A percentile compares a stretch with the other conserved stretches of the same genome.
These are phyloP conservation scores for Zonitis immaculata DNA, from an alignment of 2,888 invertebrate species.

Conservation along the genomic window DNA sequence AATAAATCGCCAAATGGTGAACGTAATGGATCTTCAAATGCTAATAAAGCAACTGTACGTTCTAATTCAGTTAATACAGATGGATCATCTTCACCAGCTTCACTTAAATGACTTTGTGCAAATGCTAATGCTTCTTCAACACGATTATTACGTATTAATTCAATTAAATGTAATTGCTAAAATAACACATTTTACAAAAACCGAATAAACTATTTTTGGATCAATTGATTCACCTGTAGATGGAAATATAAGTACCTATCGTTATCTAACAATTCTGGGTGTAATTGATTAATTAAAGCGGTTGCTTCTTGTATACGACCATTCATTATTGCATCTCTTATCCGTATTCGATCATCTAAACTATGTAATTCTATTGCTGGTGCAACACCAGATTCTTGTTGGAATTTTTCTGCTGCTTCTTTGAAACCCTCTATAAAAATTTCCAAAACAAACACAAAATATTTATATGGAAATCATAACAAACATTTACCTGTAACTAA, in stretches of 20 bases:
- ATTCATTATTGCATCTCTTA: slow-evolving; percentile 88
- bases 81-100: slow-evolving; percentile 80
- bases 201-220: no score
- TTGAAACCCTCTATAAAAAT: slow-evolving; percentile 75
- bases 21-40: slow-evolving; percentile 92
- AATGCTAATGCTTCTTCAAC: slow-evolving; percentile 86
- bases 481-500: slow-evolving; percentile 78
- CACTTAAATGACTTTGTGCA: slow-evolving; percentile 85
- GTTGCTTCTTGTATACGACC: slow-evolving; percentile 93
- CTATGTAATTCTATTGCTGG: slow-evolving; percentile 76
- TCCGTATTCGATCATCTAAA: slow-evolving; percentile 85
- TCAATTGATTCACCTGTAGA: slow-evolving; percentile 62
- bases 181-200: slow-evolving; percentile 28
- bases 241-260: slow-evolving; percentile 95
- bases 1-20: slow-evolving; percentile 95
- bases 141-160: slow-evolving; percentile 76
- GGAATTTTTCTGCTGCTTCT: slow-evolving; percentile 96
- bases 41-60: slow-evolving; percentile 87
- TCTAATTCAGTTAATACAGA: slow-evolving; percentile 76
- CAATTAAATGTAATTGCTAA: slow-evolving; percentile 85
- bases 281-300: slow-evolving; percentile 85
- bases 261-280: slow-evolving; percentile 92
- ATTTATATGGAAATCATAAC: not conserved
- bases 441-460: not conserved
- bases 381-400: slow-evolving; percentile 85